Percentiles rank a stretch among this genome's conserved stretches.
phyloP scores from a whole-genome alignment of 2,797 vertebrate genomes.

The Urosaurus nigricauda region DNA sequence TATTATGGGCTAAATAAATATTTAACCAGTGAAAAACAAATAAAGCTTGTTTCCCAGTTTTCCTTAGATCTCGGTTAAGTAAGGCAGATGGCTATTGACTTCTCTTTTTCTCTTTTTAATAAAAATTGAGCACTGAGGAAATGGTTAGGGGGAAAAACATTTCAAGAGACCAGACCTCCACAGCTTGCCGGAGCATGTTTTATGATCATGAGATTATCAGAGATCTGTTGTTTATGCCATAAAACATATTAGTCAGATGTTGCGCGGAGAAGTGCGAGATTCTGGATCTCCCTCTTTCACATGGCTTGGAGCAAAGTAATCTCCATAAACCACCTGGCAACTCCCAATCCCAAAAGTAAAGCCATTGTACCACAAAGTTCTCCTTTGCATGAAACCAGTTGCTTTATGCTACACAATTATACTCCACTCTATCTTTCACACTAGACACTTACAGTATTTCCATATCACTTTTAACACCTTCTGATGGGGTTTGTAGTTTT shows the following conservation, averaged over 20 bases:
- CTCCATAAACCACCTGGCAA: neutral
- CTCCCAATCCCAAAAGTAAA: neutral
- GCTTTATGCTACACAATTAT: neutral
- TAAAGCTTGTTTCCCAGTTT: neutral
- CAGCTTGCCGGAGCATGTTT: neutral
- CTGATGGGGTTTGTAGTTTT: no score
- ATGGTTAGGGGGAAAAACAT: neutral
- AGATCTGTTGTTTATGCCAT: neutral
- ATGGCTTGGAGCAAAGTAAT: neutral
- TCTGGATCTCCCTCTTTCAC: neutral
- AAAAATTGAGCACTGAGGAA: neutral
- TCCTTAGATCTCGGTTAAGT: neutral
- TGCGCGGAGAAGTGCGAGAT: neutral
- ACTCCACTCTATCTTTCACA: no score
- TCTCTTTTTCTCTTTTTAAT: neutral
- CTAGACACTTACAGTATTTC: no score
- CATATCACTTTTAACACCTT: no score
- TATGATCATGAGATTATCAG: neutral
- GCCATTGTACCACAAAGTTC: constrained; percentile 28
- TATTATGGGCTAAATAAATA: no score
- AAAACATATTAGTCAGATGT: constrained; percentile 8
- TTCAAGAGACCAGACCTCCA: neutral
- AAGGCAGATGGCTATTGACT: neutral
- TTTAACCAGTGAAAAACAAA: neutral
- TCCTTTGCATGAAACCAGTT: neutral